Evolutionary conservation across 2,797 vertebrate species (phyloP), one percentile per base, ranked within the genome.

Genomic region (Carapus acus): DNA sequence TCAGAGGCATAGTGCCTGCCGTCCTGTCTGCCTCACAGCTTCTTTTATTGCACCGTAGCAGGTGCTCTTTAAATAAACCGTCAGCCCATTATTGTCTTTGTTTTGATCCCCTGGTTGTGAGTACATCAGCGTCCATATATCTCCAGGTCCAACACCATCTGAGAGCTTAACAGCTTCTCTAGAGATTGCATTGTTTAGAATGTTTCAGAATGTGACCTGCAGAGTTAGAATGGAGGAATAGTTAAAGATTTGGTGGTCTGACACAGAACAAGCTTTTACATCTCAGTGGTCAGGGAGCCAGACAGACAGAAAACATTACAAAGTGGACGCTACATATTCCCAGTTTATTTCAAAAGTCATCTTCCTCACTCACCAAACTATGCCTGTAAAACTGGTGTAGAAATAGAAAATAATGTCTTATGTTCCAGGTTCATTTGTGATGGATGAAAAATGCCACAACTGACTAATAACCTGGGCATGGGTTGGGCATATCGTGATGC

Each of bases 161-260:
- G 58, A 62, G 45, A 54, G 46, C 48, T 40, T 44, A 48, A 70
- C 37, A 22, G 44, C 58, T 29, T n/a, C n/a, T n/a, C n/a, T n/a
- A n/a, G 19, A 17, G 24, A 61, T 43, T 62, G 21, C 31, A 34
- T 56, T 43, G 31, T 58, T 53, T 34, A 13, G 42, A 52, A 42
- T 36, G 41, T 19, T 39, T 41, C 19, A 43, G 8, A 14, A 54
- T n/a, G 21, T 14, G 1, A 2, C 27, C 21, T 19, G 8, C 5
- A 27, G 24, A 27, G 24, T 4, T 6, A 27, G 24, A 4, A 27
- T 27, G 24, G 24, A 27, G 27, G 27, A 42, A 45, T 24, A 12
- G 24, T 48, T 58, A 21, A 43, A 34, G 4, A 46, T 58, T 45
- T 41, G 22, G 29, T 45, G 51, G 20, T 8, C 34, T n/a, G 39